These are phyloP conservation scores for Escarpia spicata DNA, from an alignment of 2,888 invertebrate genomes.

Conservation along the genomic window DNA sequence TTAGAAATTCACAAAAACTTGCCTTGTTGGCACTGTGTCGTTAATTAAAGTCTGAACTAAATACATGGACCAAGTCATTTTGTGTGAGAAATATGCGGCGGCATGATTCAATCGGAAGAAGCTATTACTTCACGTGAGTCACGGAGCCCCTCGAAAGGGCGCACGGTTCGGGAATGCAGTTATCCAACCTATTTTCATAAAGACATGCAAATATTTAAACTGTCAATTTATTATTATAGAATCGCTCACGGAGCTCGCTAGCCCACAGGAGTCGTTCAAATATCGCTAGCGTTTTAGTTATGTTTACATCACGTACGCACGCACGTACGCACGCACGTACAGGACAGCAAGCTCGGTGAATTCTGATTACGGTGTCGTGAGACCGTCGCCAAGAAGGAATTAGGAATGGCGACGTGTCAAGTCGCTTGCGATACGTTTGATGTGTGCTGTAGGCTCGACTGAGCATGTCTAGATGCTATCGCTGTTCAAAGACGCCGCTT, in stretches of 20 bases:
- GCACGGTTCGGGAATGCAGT: background rate
- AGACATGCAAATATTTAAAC: background rate
- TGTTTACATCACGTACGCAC: background rate
- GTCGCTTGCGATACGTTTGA: background rate
- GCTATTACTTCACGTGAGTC: background rate
- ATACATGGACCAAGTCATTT: background rate
- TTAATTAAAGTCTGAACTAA: background rate
- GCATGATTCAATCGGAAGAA: background rate
- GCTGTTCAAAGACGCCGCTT: constrained; percentile 16
- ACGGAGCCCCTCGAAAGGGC: background rate
- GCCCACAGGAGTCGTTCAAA: background rate
- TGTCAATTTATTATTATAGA: background rate
- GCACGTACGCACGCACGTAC: background rate
- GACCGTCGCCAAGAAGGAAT: constrained; percentile 3
- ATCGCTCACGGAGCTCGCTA: background rate
- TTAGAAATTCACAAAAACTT: background rate
- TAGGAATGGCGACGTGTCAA: background rate
- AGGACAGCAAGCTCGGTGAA: background rate
- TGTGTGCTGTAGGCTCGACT: constrained; percentile 4
- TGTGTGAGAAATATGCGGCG: background rate
- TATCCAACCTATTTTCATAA: background rate
- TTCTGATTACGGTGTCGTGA: background rate
- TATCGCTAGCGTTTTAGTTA: background rate
- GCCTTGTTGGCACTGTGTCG: background rate
- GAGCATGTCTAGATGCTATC: constrained; percentile 16